A percentile compares a stretch with the other conserved stretches of the same genome.
These are phyloP conservation scores for Drosophila melanogaster DNA, from an alignment of 1,140 invertebrate genomes.

Conservation along the genomic window DNA sequence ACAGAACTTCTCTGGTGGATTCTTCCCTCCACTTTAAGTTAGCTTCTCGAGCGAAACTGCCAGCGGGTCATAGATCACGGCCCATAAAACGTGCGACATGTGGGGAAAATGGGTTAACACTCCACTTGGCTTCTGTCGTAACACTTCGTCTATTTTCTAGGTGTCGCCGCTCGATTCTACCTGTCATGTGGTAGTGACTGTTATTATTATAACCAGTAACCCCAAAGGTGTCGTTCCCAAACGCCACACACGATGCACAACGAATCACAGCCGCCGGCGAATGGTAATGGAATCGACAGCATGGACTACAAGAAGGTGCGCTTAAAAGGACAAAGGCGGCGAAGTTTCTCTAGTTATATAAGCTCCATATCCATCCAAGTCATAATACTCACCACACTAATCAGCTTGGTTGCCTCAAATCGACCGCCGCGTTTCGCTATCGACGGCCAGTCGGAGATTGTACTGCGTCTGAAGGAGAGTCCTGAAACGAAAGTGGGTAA, in stretches of 20 bases:
- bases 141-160: conserved; percentile 72
- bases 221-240: conserved; percentile 28
- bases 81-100: conserved; percentile 58
- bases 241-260: conserved; percentile 53
- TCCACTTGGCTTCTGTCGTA: conserved; percentile 43
- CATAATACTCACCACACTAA: conserved; percentile 50
- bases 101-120: conserved; percentile 65
- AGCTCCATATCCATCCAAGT: conserved; percentile 26
- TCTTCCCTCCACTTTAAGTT: conserved; percentile 26
- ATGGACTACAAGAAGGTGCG: conserved; percentile 73
- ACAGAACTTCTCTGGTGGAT: conserved; percentile 22
- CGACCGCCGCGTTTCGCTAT: conserved; percentile 93
- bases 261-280: conserved; percentile 31
- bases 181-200: conserved; percentile 52
- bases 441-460: conserved; percentile 94
- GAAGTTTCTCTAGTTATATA: conserved; percentile 10
- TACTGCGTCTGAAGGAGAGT: conserved; percentile 94
- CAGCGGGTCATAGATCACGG: conserved; percentile 72
- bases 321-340: conserved; percentile 55
- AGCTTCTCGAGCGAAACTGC: conserved; percentile 75
- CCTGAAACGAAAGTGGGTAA: conserved; percentile 93
- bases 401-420: conserved; percentile 85
- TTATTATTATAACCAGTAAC: conserved; percentile 16
- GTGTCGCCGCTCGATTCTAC: conserved; percentile 34
- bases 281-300: conserved; percentile 15